Evolutionary conservation across 2,113 vertebrate species (phyloP).

Genomic region (Origma solitaria): DNA sequence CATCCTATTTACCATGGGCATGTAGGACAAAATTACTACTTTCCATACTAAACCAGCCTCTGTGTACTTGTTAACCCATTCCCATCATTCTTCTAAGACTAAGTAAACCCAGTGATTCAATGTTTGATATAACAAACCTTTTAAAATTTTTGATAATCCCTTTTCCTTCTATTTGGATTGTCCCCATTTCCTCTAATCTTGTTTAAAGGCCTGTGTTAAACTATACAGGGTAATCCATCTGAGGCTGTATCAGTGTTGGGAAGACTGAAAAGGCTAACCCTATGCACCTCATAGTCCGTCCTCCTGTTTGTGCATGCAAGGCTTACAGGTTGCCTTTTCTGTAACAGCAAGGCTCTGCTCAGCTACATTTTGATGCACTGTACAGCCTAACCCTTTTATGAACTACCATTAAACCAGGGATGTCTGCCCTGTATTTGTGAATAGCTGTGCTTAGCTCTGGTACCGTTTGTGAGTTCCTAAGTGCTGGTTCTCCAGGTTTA

Average conservation of each 20-base stretch:
- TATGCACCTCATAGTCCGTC: background rate
- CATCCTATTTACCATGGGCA: background rate
- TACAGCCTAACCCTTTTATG: background rate
- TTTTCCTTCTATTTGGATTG: background rate
- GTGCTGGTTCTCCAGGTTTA: background rate
- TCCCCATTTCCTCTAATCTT: background rate
- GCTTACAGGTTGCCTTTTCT: background rate
- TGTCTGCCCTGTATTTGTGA: background rate
- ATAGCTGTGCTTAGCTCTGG: background rate
- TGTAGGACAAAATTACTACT: background rate
- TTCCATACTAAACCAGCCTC: background rate
- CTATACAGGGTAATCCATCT: background rate
- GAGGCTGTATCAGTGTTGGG: background rate
- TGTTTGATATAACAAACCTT: background rate
- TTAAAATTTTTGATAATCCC: background rate
- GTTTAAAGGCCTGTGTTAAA: background rate
- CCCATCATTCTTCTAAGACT: background rate
- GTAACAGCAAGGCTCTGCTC: background rate
- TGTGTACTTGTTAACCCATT: background rate
- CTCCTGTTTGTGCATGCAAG: background rate
- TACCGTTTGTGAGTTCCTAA: background rate
- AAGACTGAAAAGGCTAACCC: background rate
- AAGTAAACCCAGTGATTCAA: background rate
- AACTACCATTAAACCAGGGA: background rate
- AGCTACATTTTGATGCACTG: background rate